A percentile compares a stretch with the other conserved stretches of the same genome.
These are phyloP conservation scores for Aelia acuminata DNA, from an alignment of 2,888 invertebrate species.

Conservation along the genomic window DNA sequence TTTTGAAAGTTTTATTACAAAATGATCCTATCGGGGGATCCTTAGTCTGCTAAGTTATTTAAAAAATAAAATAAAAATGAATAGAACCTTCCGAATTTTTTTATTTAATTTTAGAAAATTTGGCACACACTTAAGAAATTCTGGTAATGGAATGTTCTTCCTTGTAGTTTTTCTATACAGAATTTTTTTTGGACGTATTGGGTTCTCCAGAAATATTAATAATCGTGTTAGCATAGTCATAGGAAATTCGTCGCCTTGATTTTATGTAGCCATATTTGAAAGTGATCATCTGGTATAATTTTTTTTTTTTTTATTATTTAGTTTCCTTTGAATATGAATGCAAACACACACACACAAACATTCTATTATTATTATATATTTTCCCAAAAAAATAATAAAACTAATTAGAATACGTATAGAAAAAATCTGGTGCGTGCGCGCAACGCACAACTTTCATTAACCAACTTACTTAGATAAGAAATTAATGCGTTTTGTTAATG, in stretches of 20 bases:
- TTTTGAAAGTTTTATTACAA: not conserved
- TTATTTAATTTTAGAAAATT: constrained; percentile 23
- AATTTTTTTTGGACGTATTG: not conserved
- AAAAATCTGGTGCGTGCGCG: too few relatives aligned
- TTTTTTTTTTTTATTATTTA: too few relatives aligned
- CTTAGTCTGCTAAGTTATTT: not conserved
- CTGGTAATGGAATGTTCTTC: not conserved
- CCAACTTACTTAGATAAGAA: too few relatives aligned
- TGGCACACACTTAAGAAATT: not conserved
- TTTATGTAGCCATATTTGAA: not conserved
- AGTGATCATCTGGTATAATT: not conserved
- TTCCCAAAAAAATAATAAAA: too few relatives aligned
- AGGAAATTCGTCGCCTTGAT: not conserved
- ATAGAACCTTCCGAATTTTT: not conserved
- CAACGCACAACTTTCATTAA: too few relatives aligned
- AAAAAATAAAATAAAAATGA: not conserved
- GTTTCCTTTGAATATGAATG: too few relatives aligned
- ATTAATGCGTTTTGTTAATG: too few relatives aligned
- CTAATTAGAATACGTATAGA: too few relatives aligned
- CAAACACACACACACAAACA: too few relatives aligned
- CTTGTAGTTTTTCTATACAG: not conserved
- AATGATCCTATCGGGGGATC: not conserved
- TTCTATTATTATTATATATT: too few relatives aligned
- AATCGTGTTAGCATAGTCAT: not conserved
- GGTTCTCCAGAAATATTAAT: not conserved